Evolutionary conservation across 1,140 invertebrate genomes (phyloP).

Genomic region (Heliconius nattereri): DNA sequence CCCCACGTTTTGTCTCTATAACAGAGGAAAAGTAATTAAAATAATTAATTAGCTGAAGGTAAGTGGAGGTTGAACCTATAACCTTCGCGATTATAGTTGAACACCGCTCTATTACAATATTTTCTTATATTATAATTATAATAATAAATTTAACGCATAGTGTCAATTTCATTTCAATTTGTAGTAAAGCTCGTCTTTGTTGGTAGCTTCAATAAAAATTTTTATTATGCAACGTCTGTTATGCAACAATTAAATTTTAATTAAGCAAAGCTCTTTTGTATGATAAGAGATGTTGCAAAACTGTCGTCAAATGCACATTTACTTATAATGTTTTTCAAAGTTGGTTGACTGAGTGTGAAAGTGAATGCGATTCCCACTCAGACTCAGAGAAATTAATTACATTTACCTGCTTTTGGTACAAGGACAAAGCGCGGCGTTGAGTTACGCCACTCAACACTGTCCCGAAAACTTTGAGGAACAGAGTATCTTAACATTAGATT

Average conservation of each 20-base stretch:
- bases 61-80: too few species aligned
- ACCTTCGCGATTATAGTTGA: too few species aligned
- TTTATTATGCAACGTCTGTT: background rate
- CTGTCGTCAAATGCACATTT: background rate
- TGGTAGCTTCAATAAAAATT: slow-evolving; percentile 1
- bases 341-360: too few species aligned
- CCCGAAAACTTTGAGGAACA: too few species aligned
- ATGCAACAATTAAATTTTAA: slow-evolving; percentile 2
- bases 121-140: background rate
- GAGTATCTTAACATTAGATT: too few species aligned
- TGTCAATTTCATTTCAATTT: background rate
- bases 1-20: too few species aligned
- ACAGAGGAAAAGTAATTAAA: too few species aligned
- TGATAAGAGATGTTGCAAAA: background rate
- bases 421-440: background rate
- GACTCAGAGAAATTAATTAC: background rate
- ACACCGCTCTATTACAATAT: too few species aligned
- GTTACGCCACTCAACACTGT: too few species aligned
- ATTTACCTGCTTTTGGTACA: background rate
- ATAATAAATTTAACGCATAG: background rate
- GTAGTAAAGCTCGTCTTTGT: background rate
- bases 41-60: too few species aligned
- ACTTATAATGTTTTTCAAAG: background rate
- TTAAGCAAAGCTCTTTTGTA: background rate
- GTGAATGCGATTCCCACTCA: too few species aligned